A percentile compares a stretch with the other conserved stretches of the same genome.
These are phyloP conservation scores for Polydrusus pterygomalis DNA, from an alignment of 2,888 invertebrate species.

Conservation along the genomic window DNA sequence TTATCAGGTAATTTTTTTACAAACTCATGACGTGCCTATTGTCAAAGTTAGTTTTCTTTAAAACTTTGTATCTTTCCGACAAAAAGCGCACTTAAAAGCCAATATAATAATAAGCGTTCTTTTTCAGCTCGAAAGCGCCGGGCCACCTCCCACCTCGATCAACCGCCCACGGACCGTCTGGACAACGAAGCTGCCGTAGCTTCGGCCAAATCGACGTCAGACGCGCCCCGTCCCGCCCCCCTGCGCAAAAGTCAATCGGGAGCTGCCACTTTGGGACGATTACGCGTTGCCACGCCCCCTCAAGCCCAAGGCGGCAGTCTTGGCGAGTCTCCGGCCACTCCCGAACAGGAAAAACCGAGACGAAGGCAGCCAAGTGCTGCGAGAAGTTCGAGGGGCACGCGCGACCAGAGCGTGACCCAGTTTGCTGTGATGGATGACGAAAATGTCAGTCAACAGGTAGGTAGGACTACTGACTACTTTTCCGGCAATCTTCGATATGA, in stretches of 20 bases:
- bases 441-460: conserved; percentile 89
- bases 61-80: too few species aligned
- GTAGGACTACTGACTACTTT: too few species aligned
- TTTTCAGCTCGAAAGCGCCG: conserved; percentile 67
- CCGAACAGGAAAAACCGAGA: conserved; percentile 71
- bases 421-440: conserved; percentile 96
- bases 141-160: conserved; percentile 70
- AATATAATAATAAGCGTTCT: neutral
- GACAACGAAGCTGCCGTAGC: conserved; percentile 80
- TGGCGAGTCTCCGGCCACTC: conserved; percentile 66
- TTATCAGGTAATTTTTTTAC: too few species aligned
- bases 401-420: conserved; percentile 91
- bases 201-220: conserved; percentile 74
- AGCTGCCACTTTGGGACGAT: conserved; percentile 82
- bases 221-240: conserved; percentile 68
- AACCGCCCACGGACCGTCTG: conserved; percentile 70
- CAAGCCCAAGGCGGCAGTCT: conserved; percentile 59
- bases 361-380: conserved; percentile 70
- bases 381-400: conserved; percentile 73
- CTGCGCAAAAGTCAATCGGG: conserved; percentile 72
- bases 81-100: too few species aligned
- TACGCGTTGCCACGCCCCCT: conserved; percentile 75
- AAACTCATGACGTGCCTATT: too few species aligned
- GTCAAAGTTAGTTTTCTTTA: too few species aligned
- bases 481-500: too few species aligned